Evolutionary conservation across 2,797 vertebrate species (phyloP).

Genomic region (Cyprinodon diabolis): DNA sequence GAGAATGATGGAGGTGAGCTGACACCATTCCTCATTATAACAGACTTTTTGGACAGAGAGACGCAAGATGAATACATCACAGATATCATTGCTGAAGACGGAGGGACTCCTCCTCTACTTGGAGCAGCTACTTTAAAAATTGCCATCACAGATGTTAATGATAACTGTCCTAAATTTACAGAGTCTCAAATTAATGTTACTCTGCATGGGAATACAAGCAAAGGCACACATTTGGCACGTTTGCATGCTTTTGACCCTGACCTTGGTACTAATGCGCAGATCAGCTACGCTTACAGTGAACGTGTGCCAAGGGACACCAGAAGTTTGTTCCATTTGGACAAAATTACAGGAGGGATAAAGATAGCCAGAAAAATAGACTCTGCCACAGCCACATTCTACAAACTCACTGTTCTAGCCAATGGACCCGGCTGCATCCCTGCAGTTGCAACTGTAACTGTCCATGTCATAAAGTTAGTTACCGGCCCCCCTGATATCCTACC

Average conservation of each 20-base stretch:
- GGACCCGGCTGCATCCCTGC: slow-evolving; percentile 96
- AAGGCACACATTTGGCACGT: slow-evolving; percentile 83
- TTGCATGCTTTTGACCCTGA: slow-evolving; percentile 91
- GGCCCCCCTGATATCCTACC: slow-evolving; percentile 89
- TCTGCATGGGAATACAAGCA: slow-evolving; percentile 89
- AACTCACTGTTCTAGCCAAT: slow-evolving; percentile 89
- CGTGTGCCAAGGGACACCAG: slow-evolving; percentile 87
- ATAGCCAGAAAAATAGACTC: slow-evolving; percentile 86
- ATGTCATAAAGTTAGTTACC: slow-evolving; percentile 86
- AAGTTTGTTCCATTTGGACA: slow-evolving; percentile 89
- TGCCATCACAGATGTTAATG: slow-evolving; percentile 92
- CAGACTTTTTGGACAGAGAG: slow-evolving; percentile 91
- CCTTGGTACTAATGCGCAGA: slow-evolving; percentile 90
- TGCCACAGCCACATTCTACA: slow-evolving; percentile 83
- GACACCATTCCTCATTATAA: slow-evolving; percentile 94
- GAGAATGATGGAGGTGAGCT: slow-evolving; percentile 93
- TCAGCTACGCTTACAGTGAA: slow-evolving; percentile 94
- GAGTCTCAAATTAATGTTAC: slow-evolving; percentile 89
- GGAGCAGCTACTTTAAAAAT: slow-evolving; percentile 93
- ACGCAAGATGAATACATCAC: slow-evolving; percentile 89
- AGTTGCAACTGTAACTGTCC: slow-evolving; percentile 85
- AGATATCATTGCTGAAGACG: slow-evolving; percentile 93
- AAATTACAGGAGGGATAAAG: slow-evolving; percentile 86
- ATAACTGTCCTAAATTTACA: slow-evolving; percentile 93
- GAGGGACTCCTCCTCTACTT: slow-evolving; percentile 88